phyloP scores from a whole-genome alignment of 1,140 invertebrate genomes.

The Drosophila cardini region DNA sequence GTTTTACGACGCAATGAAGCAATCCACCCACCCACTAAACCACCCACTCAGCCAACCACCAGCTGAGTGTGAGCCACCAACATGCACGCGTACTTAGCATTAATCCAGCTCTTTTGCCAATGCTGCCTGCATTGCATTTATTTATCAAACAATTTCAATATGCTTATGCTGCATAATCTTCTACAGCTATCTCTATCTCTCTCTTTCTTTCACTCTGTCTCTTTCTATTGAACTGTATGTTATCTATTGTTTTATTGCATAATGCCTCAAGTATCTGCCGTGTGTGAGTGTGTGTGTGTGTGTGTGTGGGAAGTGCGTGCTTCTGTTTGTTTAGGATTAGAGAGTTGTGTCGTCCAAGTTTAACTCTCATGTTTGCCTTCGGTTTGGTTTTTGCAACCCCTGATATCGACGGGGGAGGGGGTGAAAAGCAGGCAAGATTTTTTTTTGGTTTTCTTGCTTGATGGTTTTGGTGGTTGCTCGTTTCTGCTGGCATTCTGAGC shows the following conservation, averaged over 20 bases:
- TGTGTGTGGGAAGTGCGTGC: conserved; percentile 33
- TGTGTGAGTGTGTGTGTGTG: conserved; percentile 47
- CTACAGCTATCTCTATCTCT: neutral
- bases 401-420: neutral
- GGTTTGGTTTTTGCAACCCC: conserved; percentile 28
- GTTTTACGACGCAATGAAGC: conserved; percentile 26
- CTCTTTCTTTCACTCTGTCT: conserved; percentile 2
- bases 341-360: conserved; percentile 54
- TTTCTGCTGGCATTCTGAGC: conserved; percentile 16
- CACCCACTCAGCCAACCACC: conserved; percentile 11
- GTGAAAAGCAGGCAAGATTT: neutral
- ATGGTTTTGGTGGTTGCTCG: conserved; percentile 22
- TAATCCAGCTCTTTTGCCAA: conserved; percentile 53
- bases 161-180: conserved; percentile 67
- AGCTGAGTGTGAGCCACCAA: conserved; percentile 2
- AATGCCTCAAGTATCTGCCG: conserved; percentile 71
- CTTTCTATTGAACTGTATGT: conserved; percentile 3
- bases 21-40: neutral
- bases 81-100: conserved; percentile 53
- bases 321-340: conserved; percentile 79
- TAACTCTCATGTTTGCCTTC: conserved; percentile 58
- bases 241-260: conserved; percentile 77
- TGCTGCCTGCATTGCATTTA: conserved; percentile 68
- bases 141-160: conserved; percentile 83
- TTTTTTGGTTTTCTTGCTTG: neutral